Base-by-base conservation (phyloP, 2,888 invertebrate genomes). In the Drosophila fungiperda region DNA sequence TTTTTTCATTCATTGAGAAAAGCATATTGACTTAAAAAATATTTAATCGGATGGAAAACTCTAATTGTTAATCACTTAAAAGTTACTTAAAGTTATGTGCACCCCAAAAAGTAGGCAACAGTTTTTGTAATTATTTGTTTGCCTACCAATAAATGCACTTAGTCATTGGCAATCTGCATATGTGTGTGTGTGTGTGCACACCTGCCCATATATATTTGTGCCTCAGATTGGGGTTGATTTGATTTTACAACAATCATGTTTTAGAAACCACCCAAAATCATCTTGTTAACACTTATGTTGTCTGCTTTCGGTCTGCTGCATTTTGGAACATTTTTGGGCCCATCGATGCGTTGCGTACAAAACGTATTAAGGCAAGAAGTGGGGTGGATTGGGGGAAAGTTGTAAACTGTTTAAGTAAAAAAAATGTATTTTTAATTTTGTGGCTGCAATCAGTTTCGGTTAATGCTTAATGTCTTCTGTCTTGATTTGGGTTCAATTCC, bases 241-340 rank as follows among this genome's bases (percentile, higher is more conserved):
- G 35, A 15, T 29, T 9, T 65, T 57, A 38, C 57, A 64, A 29
- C 29, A 83, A 80, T 78, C 71, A 69, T 80, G 78, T 82, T 85
- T n/a, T 20, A 73, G 84, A 84, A 85, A 84, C 82, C 82, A 75
- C 61, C 68, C 67, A 55, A 71, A 76, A 73, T 73, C 15, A 72
- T 66, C 76, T 78, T 83, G 83, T 80, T 86, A 82, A 81, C 84
- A 83, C 80, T 85, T 80, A 83, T 86, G 87, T 85, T 87, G 89
- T 90, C 89, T 89, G 55, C 88, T 90, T 89, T 85, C 89, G 89
- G 90, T 90, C 90, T 89, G 82, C 78, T 90, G 89, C 85, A 87
- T 73, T 90, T 80, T 74, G 78, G 68, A 79, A 57, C 57, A 57
- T 75, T 60, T 75, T 50, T 29, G 50, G n/a, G 62, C 50, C 45